Base-by-base conservation (phyloP, 2,797 vertebrate genomes). In the Pantherophis alleghaniensis region DNA sequence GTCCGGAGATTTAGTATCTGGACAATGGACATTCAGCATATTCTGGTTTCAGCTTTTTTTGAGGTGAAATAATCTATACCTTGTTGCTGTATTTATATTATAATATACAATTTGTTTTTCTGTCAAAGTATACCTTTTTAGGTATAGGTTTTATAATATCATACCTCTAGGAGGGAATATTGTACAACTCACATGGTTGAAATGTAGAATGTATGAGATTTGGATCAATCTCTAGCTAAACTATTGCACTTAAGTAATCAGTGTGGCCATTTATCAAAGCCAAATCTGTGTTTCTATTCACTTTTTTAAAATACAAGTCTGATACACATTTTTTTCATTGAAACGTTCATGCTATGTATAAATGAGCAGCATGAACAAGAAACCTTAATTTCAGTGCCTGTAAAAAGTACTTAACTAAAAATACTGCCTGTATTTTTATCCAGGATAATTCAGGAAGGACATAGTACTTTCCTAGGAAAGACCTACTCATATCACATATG, bases 331-430 rank as follows among this genome's bases (percentile, higher is more conserved):
- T 95, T 96, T 96, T 95, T 92, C 59, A 92, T 69, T 0, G 0
- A 95, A 94, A 97, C 92, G 92, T 12, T 74, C 90, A 94, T 95
- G 1, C 20, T 95, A 91, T 95, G 94, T 53, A 24, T 88, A 91
- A 94, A 63, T 88, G 94, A 83, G 92, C 90, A 93, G 86, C 91
- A 92, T 55, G 93, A 94, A 96, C 94, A 95, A 95, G 94, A 96
- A 97, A 95, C 91, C 94, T 91, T 63, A 95, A 94, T 96, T 96
- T 96, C 96, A 91, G 93, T 94, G 95, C 96, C 95, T 96, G 14
- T 83, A 89, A 87, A 91, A 42, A 22, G 37, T 69, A 51, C 60
- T 94, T 96, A 51, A 51, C 47, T 51, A 51, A 51, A 51, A 51
- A 51, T 94, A 86, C 95, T 94, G 90, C 95, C 94, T 96, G 95